These are phyloP conservation scores for Drosophila pseudoananassae DNA, from an alignment of 1,140 invertebrate genomes.

Conservation along the genomic window DNA sequence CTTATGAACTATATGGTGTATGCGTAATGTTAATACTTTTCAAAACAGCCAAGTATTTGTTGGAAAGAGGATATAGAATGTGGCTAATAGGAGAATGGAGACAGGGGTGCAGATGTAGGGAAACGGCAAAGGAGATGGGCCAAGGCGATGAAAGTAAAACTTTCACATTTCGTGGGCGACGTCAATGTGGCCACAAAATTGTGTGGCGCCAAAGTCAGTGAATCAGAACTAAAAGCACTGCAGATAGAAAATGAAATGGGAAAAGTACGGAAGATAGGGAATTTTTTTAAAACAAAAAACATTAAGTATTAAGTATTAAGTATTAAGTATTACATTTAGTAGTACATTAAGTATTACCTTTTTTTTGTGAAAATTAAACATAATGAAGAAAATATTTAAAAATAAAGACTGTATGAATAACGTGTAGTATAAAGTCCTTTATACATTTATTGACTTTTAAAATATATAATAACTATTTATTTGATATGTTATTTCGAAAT, in stretches of 20 bases:
- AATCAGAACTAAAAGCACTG: background rate
- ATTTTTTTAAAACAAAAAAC: background rate
- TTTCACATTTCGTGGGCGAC: constrained; percentile 28
- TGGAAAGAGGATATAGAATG: background rate
- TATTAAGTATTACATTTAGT: too few relatives aligned
- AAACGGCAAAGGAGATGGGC: too few relatives aligned
- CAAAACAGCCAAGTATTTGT: constrained; percentile 15
- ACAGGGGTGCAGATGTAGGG: too few relatives aligned
- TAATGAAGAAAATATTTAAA: too few relatives aligned
- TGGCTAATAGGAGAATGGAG: background rate
- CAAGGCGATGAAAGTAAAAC: constrained; percentile 20
- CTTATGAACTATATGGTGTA: constrained; percentile 24
- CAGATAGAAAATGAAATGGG: background rate
- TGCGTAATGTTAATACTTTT: constrained; percentile 39
- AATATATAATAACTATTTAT: too few relatives aligned
- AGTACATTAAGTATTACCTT: too few relatives aligned
- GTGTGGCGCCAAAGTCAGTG: constrained; percentile 22
- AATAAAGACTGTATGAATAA: too few relatives aligned
- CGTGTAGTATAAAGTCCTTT: too few relatives aligned
- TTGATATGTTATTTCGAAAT: too few relatives aligned
- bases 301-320: too few relatives aligned
- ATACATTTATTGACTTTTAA: too few relatives aligned
- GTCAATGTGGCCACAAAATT: constrained; percentile 35
- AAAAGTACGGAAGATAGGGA: background rate
- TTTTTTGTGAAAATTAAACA: too few relatives aligned